These are phyloP conservation scores for Triops longicaudatus DNA, from an alignment of 1,140 invertebrate species.

Conservation along the genomic window DNA sequence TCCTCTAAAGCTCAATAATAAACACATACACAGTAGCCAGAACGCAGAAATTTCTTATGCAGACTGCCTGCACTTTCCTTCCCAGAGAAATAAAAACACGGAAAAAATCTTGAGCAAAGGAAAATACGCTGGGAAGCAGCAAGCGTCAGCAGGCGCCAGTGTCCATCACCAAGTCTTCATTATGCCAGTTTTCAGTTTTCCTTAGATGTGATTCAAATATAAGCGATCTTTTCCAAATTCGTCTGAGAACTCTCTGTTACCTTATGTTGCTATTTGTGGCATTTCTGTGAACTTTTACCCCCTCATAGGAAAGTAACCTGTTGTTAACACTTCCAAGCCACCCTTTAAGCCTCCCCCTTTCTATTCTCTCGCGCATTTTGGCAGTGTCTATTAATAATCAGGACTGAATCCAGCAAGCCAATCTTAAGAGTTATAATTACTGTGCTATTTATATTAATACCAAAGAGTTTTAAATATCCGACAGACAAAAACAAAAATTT, in stretches of 20 bases:
- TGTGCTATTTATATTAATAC: too few species aligned
- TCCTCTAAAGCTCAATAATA: not conserved
- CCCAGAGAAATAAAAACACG: not conserved
- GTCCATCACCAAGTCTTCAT: constrained; percentile 4
- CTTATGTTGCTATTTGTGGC: not conserved
- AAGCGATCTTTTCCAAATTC: not conserved
- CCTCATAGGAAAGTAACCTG: not conserved
- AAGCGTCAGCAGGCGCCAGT: not conserved
- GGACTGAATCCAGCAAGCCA: too few species aligned
- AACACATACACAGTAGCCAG: not conserved
- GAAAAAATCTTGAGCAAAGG: not conserved
- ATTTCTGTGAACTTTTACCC: not conserved
- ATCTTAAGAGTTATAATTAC: too few species aligned
- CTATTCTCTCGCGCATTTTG: not conserved
- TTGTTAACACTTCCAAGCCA: not conserved
- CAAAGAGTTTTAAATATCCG: too few species aligned
- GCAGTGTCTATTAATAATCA: not conserved
- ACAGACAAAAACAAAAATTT: too few species aligned
- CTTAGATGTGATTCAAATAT: not conserved
- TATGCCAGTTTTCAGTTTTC: not conserved
- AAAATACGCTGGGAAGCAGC: not conserved
- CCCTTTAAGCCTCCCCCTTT: not conserved
- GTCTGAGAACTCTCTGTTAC: not conserved
- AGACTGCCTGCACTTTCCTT: not conserved
- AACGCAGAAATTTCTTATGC: not conserved